Evolutionary conservation across 2,797 vertebrate genomes (phyloP).

Genomic region (Sebastes steindachneri): DNA sequence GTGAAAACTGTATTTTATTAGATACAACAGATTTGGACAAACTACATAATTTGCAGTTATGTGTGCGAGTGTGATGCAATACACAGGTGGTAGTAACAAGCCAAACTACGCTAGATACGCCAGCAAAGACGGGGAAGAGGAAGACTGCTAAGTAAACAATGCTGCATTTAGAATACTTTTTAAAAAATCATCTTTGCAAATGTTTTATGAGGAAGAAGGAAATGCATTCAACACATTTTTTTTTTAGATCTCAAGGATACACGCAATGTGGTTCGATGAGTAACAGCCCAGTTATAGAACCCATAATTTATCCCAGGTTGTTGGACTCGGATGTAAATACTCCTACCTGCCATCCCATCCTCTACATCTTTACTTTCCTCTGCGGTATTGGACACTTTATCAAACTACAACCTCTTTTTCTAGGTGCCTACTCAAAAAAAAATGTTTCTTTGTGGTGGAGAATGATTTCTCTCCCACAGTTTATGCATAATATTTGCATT

Average conservation of each 20-base stretch:
- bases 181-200: neutral
- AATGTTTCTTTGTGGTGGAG: neutral
- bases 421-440: neutral
- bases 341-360: neutral
- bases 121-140: neutral
- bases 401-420: neutral
- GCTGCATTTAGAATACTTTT: neutral
- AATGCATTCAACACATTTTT: neutral
- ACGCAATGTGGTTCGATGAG: neutral
- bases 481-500: conserved; percentile 49
- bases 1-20: too few relatives aligned
- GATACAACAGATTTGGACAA: too few relatives aligned
- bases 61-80: too few relatives aligned
- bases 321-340: neutral
- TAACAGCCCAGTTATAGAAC: neutral
- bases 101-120: too few relatives aligned
- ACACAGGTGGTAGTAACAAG: too few relatives aligned
- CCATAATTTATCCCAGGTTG: neutral
- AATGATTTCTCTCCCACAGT: conserved; percentile 17
- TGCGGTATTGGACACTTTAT: neutral
- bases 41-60: too few relatives aligned
- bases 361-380: neutral
- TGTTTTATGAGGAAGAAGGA: neutral
- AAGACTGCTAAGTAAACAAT: neutral
- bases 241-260: too few relatives aligned